phyloP scores from a whole-genome alignment of 2,113 vertebrate genomes.

The Pseudorasbora parva region DNA sequence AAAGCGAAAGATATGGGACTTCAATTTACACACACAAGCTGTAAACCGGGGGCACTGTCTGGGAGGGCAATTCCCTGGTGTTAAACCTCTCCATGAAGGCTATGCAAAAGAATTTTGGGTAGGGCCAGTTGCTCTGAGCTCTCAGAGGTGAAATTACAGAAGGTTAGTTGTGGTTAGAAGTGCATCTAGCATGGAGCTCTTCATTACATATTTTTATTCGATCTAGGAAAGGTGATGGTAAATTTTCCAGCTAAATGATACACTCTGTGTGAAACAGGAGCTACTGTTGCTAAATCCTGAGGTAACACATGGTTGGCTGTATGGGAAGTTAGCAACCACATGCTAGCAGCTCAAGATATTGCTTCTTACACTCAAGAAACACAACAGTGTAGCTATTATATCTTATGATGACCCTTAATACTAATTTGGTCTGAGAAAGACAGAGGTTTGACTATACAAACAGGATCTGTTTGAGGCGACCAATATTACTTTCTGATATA shows the following conservation, averaged over 20 bases:
- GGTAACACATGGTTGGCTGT: slow-evolving; percentile 14
- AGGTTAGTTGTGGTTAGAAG: slow-evolving; percentile 14
- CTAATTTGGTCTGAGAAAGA: no score
- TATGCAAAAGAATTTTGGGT: slow-evolving; percentile 1
- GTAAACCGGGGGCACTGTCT: slow-evolving; percentile 10
- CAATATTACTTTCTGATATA: no score
- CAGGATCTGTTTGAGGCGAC: no score
- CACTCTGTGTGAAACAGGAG: slow-evolving; percentile 28
- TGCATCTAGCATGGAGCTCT: not conserved
- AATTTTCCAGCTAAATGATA: slow-evolving; percentile 9
- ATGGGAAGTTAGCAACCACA: not conserved
- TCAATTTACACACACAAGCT: slow-evolving; percentile 3
- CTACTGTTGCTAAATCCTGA: slow-evolving; percentile 17
- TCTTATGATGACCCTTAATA: no score
- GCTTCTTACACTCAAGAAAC: not conserved
- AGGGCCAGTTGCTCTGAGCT: slow-evolving; percentile 32
- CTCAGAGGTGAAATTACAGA: slow-evolving; percentile 51
- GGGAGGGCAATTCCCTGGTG: slow-evolving; percentile 17
- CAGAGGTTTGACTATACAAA: no score
- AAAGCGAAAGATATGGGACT: not conserved
- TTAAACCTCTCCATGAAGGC: not conserved
- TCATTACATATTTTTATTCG: slow-evolving; percentile 30
- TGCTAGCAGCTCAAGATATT: not conserved
- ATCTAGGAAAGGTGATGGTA: slow-evolving; percentile 26
- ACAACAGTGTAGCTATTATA: not conserved